These are phyloP conservation scores for Neodon shergylaensis DNA, from an alignment of 2,113 vertebrate species.

Conservation along the genomic window DNA sequence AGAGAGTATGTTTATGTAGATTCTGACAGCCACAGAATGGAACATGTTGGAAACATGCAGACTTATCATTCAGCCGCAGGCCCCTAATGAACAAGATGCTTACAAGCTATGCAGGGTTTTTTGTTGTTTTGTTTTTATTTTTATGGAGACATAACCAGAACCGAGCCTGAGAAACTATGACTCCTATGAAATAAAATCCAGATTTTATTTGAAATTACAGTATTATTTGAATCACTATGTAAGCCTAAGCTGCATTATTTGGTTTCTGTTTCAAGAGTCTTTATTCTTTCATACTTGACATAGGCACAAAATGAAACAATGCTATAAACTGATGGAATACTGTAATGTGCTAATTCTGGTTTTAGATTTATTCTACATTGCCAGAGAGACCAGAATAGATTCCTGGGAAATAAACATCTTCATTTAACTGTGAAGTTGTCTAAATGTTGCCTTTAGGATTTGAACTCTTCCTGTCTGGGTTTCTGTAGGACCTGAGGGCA, in stretches of 20 bases:
- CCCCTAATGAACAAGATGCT: not conserved
- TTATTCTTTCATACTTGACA: not conserved
- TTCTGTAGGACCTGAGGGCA: conserved; percentile 93
- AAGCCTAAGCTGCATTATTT: not conserved
- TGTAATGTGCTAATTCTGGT: not conserved
- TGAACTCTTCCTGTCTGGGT: conserved; percentile 47
- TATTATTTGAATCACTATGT: not conserved
- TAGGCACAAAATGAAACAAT: not conserved
- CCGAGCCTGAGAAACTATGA: not conserved
- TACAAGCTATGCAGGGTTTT: not conserved
- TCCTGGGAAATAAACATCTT: not conserved
- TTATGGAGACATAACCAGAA: not conserved
- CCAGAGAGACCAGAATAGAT: not conserved
- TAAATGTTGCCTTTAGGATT: conserved; percentile 50
- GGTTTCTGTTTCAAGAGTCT: too few species aligned
- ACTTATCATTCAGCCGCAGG: not conserved
- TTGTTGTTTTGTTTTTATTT: not conserved
- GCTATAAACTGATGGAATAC: not conserved
- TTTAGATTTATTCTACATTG: conserved; percentile 28
- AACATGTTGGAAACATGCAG: not conserved
- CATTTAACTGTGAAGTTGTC: conserved; percentile 22
- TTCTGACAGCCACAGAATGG: not conserved
- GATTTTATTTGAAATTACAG: not conserved
- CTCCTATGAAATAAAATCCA: not conserved
- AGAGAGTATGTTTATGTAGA: not conserved